Evolutionary conservation across 92 coral and sea anemone species (phyloP), one percentile per base, ranked within the genome.

Genomic region (Actinostola sp.): DNA sequence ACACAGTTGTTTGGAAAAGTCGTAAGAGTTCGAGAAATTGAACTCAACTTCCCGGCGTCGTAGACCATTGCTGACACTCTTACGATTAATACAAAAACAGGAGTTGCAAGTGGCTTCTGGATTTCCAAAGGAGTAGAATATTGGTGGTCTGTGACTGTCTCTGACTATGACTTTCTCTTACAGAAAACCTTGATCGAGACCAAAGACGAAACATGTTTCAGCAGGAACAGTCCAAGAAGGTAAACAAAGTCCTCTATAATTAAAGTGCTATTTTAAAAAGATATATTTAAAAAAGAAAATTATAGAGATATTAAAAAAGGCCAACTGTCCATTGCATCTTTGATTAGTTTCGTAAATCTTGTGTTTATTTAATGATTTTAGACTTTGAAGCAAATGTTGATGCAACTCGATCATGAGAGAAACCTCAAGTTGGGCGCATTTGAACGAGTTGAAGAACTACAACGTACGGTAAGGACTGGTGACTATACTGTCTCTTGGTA

Each of bases 221-320:
- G 15, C 92, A 84, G 75, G 96, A 87, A 44, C 93, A 93, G 48
- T 93, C 98, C 2, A 93, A 93, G 78, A 93, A 93, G 97, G 98
- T 93, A 63, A 44, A 15, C 45, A 39, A 39, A 39, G 7, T 39
- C 45, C 45, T 39, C 45, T 7, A 0, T 28, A 32, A 7, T 39
- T 39, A 7, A 14, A 39, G 14, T 39, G 8, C 45, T n/a, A n/a
- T n/a, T n/a, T n/a, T n/a, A n/a, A n/a, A n/a, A n/a, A n/a, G n/a
- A n/a, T n/a, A n/a, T n/a, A n/a, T n/a, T n/a, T n/a, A n/a, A n/a
- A n/a, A n/a, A n/a, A 39, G 45, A 7, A 39, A 39, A 39, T 14
- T 7, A 7, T 7, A 7, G 45, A 14, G 14, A 14, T 14, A 39
- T 14, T 39, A 39, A 39, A 14, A 39, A 39, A 7, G 45, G 45